Evolutionary conservation across 2,797 vertebrate species (phyloP).

Genomic region (Sebastes umbrosus): DNA sequence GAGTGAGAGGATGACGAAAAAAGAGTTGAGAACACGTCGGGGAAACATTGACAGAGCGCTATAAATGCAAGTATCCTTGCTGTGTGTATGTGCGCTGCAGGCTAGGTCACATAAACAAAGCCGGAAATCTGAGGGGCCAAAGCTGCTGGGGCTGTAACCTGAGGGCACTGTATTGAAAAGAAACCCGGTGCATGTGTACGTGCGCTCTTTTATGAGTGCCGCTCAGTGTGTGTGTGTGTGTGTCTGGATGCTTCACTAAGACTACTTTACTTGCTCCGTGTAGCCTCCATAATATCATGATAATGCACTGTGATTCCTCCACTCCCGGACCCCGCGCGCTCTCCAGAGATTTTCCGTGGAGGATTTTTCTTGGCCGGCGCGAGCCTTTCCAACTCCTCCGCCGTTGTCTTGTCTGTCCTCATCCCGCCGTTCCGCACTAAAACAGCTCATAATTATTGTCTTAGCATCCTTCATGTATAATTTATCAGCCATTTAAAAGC

Average conservation of each 20-base stretch:
- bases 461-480: conserved; percentile 81
- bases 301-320: conserved; percentile 68
- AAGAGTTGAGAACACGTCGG: neutral
- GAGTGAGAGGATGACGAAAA: neutral
- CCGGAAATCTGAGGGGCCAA: conserved; percentile 41
- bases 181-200: conserved; percentile 24
- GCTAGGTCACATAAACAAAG: conserved; percentile 67
- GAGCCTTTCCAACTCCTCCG: conserved; percentile 46
- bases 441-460: conserved; percentile 82
- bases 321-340: conserved; percentile 30
- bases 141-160: conserved; percentile 55
- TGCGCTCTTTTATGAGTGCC: neutral
- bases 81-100: conserved; percentile 27
- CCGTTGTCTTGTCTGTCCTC: conserved; percentile 55
- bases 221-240: conserved; percentile 10
- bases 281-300: conserved; percentile 60
- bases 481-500: conserved; percentile 82
- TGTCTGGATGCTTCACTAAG: conserved; percentile 18
- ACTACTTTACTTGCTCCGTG: conserved; percentile 26
- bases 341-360: conserved; percentile 56
- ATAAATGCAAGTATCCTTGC: conserved; percentile 4
- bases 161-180: conserved; percentile 54
- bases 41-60: conserved; percentile 15
- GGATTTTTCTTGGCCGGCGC: conserved; percentile 58
- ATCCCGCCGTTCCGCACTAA: conserved; percentile 54